These are phyloP conservation scores for Pseudorasbora parva DNA, from an alignment of 2,113 vertebrate genomes.

Conservation along the genomic window DNA sequence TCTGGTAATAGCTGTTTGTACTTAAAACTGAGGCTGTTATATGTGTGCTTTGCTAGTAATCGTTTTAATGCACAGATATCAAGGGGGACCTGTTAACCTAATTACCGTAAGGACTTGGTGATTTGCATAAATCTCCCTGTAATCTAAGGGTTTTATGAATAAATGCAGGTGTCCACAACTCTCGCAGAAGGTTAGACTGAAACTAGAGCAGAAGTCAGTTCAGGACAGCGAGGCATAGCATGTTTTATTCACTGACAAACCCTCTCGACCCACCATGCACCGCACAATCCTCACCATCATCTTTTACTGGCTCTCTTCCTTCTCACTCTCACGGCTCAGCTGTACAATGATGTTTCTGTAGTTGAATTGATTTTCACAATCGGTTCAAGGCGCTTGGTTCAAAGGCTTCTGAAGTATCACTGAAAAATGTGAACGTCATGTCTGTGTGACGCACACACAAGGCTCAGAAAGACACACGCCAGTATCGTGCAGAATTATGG, in stretches of 20 bases:
- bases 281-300: neutral
- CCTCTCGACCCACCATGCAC: neutral
- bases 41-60: neutral
- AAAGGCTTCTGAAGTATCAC: no score
- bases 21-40: neutral
- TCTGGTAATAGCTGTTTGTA: neutral
- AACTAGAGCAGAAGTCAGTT: slow-evolving; percentile 38
- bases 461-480: no score
- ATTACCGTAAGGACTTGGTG: neutral
- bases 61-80: neutral
- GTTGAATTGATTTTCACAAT: neutral
- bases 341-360: neutral
- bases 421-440: no score
- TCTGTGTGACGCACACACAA: no score
- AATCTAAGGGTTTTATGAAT: neutral
- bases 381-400: neutral
- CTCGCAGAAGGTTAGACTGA: neutral
- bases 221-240: slow-evolving; percentile 2
- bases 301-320: neutral
- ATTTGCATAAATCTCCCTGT: neutral
- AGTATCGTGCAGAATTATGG: no score
- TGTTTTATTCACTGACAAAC: slow-evolving; percentile 39
- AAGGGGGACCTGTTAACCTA: slow-evolving; percentile 23
- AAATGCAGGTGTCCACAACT: neutral
- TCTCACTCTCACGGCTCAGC: neutral